Base-by-base conservation (phyloP, 2,888 invertebrate species). In the Apotomis betuletana region DNA sequence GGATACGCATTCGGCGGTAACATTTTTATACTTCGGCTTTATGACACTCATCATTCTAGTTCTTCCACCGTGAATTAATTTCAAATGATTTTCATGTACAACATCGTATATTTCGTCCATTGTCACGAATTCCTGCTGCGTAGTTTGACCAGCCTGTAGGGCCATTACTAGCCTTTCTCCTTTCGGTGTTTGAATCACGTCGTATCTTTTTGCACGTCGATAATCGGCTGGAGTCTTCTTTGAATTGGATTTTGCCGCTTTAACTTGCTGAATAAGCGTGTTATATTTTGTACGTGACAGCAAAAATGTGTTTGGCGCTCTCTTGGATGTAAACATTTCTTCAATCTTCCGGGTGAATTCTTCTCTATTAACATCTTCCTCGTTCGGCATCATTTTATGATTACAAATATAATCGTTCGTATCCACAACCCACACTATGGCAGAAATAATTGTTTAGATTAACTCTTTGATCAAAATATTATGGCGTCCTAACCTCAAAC, bases 81-180 rank as follows among this genome's bases (percentile, higher is more conserved):
- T 83, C 6, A 86, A 13, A 73, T 89, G 89, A 68, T 78, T 82
- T 5, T 83, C 79, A 0, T 79, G 78, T 76, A 89, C 81, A 51
- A 88, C 84, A n/a, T 87, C 87, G 64, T 85, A 89, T 72, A 84
- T 84, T 76, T 89, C 88, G 13, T 87, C 84, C 52, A 84, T 76
- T 10, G 81, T 76, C 3, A 88, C 85, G 65, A 81, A 83, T 73
- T 81, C 76, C 74, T 80, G 78, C 49, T 70, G 77, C 9, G 67
- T 63, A 49, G 75, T 79, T 69, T 83, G 75, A 2, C 80, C 81
- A 4, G 78, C 75, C 46, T 74, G 70, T 3, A 73, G 74, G 3
- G 74, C 74, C 49, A 81, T 76, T 41, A 76, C 83, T n/a, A 87
- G 74, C 75, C 79, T 82, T 71, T 86, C 86, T 12, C 86, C 85